Evolutionary conservation across 1,140 invertebrate genomes (phyloP).

Genomic region (Halesus radiatus): DNA sequence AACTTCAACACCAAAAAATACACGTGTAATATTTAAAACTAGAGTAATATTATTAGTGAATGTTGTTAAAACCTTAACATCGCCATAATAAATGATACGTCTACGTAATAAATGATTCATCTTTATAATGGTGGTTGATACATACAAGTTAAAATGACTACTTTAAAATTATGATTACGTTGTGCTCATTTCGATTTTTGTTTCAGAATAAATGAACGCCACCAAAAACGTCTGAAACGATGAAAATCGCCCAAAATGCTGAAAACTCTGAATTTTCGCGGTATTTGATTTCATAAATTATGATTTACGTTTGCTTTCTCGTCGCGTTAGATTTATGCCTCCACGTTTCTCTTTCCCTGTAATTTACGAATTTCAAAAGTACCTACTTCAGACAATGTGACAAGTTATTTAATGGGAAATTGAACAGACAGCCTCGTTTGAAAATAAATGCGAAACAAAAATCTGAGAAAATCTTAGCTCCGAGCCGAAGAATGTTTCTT

Average conservation of each 20-base stretch:
- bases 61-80: too few species aligned
- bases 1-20: too few species aligned
- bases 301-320: slow-evolving; percentile 47
- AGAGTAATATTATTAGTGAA: too few species aligned
- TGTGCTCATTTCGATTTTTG: too few species aligned
- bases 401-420: slow-evolving; percentile 32
- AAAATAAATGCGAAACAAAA: background rate
- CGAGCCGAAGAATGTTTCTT: too few species aligned
- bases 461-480: slow-evolving; percentile 4
- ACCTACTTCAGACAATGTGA: slow-evolving; percentile 24
- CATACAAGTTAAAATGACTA: too few species aligned
- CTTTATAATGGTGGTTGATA: too few species aligned
- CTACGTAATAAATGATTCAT: too few species aligned
- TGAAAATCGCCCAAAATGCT: background rate
- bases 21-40: too few species aligned
- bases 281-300: slow-evolving; percentile 38
- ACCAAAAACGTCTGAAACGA: background rate
- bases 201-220: background rate
- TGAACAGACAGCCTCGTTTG: slow-evolving; percentile 16
- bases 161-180: too few species aligned
- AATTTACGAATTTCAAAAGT: slow-evolving; percentile 26
- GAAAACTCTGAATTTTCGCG: background rate
- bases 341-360: slow-evolving; percentile 9
- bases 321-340: slow-evolving; percentile 25
- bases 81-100: too few species aligned